Evolutionary conservation across 2,888 invertebrate species (phyloP).

Genomic region (Brenthis hecate): DNA sequence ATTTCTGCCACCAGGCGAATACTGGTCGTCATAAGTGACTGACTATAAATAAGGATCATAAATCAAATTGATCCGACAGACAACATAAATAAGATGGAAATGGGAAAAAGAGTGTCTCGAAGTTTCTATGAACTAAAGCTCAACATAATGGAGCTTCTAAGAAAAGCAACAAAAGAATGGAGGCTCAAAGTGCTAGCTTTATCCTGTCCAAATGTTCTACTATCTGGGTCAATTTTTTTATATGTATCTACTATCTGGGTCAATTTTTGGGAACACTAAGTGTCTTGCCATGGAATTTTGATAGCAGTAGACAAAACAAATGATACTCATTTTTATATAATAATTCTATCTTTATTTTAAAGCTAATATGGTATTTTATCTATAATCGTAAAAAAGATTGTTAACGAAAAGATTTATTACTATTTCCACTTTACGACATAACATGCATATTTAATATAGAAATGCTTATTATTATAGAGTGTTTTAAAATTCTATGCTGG

Average conservation of each 20-base stretch:
- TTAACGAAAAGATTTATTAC: too few species aligned
- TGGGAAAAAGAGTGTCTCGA: constrained; percentile 24
- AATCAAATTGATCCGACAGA: constrained; percentile 17
- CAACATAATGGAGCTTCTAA: constrained; percentile 27
- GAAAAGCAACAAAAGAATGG: constrained; percentile 32
- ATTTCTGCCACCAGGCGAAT: too few species aligned
- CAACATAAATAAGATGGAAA: constrained; percentile 22
- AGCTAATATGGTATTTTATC: too few species aligned
- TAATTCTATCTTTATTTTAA: too few species aligned
- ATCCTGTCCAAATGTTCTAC: constrained; percentile 29
- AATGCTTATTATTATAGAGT: too few species aligned
- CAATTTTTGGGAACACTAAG: constrained; percentile 10
- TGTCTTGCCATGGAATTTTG: constrained; percentile 8
- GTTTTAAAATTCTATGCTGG: too few species aligned
- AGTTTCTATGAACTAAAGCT: constrained; percentile 32
- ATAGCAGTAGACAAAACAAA: constrained; percentile 10
- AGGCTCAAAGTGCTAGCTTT: constrained; percentile 28
- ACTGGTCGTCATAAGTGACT: neutral
- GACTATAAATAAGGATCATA: constrained; percentile 4
- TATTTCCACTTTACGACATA: too few species aligned
- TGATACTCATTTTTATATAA: neutral
- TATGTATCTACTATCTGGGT: constrained; percentile 31
- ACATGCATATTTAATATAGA: too few species aligned
- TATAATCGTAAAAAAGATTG: too few species aligned
- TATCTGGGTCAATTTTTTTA: too few species aligned